phyloP scores from a whole-genome alignment of 2,888 invertebrate species.

The Catocala nupta region DNA sequence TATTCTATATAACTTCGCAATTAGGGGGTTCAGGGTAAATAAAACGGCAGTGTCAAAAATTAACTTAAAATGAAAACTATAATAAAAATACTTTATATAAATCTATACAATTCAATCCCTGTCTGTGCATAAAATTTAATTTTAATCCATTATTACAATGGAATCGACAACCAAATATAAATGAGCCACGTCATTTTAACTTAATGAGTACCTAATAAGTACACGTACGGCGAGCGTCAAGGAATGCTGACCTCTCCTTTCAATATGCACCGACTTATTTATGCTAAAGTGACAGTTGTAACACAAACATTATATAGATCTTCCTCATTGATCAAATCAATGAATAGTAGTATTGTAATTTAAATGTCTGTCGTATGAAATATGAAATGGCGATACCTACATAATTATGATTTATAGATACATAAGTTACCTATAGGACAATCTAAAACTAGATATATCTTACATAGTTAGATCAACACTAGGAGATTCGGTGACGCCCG shows the following conservation, averaged over 20 bases:
- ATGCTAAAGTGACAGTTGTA: not conserved
- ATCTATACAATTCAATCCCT: slow-evolving; percentile 76
- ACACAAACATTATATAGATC: not conserved
- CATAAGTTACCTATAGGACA: slow-evolving; percentile 8
- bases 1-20: too few species aligned
- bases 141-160: slow-evolving; percentile 46
- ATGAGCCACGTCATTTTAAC: slow-evolving; percentile 50
- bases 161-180: slow-evolving; percentile 52
- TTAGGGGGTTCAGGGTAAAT: slow-evolving; percentile 1
- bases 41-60: slow-evolving; percentile 21
- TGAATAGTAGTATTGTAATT: too few species aligned
- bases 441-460: not conserved
- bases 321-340: too few species aligned
- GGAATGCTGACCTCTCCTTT: not conserved
- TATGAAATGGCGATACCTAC: not conserved
- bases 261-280: not conserved
- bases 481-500: not conserved
- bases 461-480: not conserved
- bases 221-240: slow-evolving; percentile 23
- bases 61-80: slow-evolving; percentile 53
- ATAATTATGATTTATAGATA: not conserved
- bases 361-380: too few species aligned
- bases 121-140: slow-evolving; percentile 72
- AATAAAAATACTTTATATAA: slow-evolving; percentile 68
- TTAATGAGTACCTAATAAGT: slow-evolving; percentile 33